Percentiles rank a stretch among this genome's conserved stretches.
phyloP scores from a whole-genome alignment of 2,888 invertebrate species.

The Acrobasis suavella region DNA sequence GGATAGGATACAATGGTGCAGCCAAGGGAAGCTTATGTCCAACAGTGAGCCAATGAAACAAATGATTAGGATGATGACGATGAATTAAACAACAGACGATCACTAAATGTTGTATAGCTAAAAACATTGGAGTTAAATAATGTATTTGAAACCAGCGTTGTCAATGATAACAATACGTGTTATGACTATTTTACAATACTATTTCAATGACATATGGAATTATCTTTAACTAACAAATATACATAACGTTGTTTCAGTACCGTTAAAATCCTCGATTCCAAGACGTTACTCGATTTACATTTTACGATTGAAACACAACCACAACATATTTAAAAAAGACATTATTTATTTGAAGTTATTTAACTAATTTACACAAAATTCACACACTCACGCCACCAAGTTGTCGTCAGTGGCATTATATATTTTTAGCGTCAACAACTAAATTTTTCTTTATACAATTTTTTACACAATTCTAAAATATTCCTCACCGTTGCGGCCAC shows the following conservation, averaged over 20 bases:
- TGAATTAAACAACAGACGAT: too few relatives aligned
- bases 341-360: slow-evolving; percentile 42
- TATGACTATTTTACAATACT: too few relatives aligned
- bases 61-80: too few relatives aligned
- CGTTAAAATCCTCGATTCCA: neutral
- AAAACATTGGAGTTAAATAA: too few relatives aligned
- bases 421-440: slow-evolving; percentile 52
- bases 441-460: slow-evolving; percentile 59
- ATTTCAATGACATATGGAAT: too few relatives aligned
- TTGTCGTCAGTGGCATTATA: slow-evolving; percentile 46
- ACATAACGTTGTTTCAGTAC: neutral
- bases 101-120: too few relatives aligned
- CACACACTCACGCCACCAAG: slow-evolving; percentile 49
- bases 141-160: too few relatives aligned
- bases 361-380: slow-evolving; percentile 63
- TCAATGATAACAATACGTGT: too few relatives aligned
- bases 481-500: slow-evolving; percentile 31
- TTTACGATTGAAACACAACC: neutral
- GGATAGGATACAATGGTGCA: too few relatives aligned
- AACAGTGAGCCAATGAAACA: too few relatives aligned
- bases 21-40: too few relatives aligned
- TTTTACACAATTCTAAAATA: slow-evolving; percentile 35
- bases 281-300: neutral
- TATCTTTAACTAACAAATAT: neutral
- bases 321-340: slow-evolving; percentile 21